phyloP scores from a whole-genome alignment of 1,140 invertebrate species.

The Triops cancriformis region DNA sequence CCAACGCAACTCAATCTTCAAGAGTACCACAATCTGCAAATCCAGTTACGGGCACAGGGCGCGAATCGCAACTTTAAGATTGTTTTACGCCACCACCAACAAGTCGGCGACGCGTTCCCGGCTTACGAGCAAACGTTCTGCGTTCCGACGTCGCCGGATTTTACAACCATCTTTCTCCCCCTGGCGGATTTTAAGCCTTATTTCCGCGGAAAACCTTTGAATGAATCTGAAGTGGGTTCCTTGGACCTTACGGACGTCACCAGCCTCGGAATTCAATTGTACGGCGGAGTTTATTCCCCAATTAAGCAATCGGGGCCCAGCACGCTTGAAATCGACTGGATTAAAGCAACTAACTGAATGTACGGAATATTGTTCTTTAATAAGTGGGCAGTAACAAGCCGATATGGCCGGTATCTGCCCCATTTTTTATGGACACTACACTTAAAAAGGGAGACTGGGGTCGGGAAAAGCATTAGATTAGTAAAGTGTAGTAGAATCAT shows the following conservation, averaged over 20 bases:
- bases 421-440: too few relatives aligned
- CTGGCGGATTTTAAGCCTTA: constrained; percentile 53
- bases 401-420: too few relatives aligned
- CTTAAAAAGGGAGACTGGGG: too few relatives aligned
- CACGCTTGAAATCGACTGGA: constrained; percentile 53
- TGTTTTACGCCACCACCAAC: constrained; percentile 49
- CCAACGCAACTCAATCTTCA: constrained; percentile 43
- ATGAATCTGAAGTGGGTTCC: constrained; percentile 43
- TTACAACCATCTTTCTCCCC: constrained; percentile 44
- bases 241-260: constrained; percentile 52
- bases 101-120: constrained; percentile 45
- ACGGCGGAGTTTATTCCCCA: constrained; percentile 56
- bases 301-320: constrained; percentile 56
- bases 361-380: not conserved
- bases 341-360: constrained; percentile 32
- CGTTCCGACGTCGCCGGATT: constrained; percentile 42
- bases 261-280: constrained; percentile 55
- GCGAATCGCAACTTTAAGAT: constrained; percentile 49
- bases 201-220: constrained; percentile 48
- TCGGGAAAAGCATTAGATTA: too few relatives aligned
- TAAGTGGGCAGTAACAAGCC: too few relatives aligned
- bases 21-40: constrained; percentile 43
- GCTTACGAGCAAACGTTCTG: constrained; percentile 57
- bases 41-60: constrained; percentile 52
- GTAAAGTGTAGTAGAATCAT: too few relatives aligned